A percentile compares a stretch with the other conserved stretches of the same genome.
Conservation (phyloP, 2,888 invertebrate species). For the Aleiodes testaceus region DNA sequence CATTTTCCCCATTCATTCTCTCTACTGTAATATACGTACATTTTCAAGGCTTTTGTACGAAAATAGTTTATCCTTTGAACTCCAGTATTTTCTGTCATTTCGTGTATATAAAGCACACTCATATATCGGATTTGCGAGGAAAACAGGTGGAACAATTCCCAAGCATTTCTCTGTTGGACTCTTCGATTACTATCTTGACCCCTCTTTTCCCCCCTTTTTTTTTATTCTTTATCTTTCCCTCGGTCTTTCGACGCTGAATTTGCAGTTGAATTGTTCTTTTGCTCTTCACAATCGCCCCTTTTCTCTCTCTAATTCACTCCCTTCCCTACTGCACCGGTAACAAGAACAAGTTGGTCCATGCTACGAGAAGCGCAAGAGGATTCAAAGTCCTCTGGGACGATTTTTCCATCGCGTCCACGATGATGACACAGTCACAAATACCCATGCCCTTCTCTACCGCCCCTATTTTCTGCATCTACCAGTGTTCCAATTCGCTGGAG, state of each 20-base stretch:
- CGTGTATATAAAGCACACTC: constrained; percentile 47
- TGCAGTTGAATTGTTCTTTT: constrained; percentile 22
- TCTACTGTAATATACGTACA: constrained; percentile 10
- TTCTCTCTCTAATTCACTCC: not conserved
- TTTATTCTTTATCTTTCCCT: not conserved
- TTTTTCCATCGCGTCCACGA: constrained; percentile 41
- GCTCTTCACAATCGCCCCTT: constrained; percentile 5
- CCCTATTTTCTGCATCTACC: constrained; percentile 8
- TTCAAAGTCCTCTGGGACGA: constrained; percentile 44
- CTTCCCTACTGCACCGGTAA: constrained; percentile 47
- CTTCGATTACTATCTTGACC: constrained; percentile 40
- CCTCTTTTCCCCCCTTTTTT: not conserved
- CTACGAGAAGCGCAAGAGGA: constrained; percentile 51
- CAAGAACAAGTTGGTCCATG: constrained; percentile 61
- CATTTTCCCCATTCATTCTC: not conserved
- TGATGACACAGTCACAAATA: constrained; percentile 26
- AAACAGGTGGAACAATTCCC: constrained; percentile 50
- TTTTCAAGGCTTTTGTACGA: constrained; percentile 44
- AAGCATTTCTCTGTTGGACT: constrained; percentile 35
- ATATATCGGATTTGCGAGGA: constrained; percentile 49
- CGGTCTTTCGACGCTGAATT: constrained; percentile 7
- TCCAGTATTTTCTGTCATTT: constrained; percentile 26
- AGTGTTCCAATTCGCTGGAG: constrained; percentile 8
- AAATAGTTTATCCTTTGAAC: constrained; percentile 24
- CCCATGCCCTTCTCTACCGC: not conserved